Percentiles rank a stretch among this genome's conserved stretches.
Conservation (phyloP, 2,888 invertebrate genomes). For the Callyntrura sp. region DNA sequence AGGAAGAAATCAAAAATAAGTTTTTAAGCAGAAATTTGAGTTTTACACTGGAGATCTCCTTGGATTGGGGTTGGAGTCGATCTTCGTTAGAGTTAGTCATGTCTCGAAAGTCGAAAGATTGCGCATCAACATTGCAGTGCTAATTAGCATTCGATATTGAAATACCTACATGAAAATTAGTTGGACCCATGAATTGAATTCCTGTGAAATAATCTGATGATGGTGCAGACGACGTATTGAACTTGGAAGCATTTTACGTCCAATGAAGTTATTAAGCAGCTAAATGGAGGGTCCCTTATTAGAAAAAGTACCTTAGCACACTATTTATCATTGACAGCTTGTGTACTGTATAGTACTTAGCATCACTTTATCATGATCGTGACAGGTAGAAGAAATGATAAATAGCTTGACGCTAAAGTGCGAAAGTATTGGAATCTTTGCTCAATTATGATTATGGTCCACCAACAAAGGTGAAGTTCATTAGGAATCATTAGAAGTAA, state of each 20-base stretch:
- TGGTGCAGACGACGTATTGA: too few species aligned
- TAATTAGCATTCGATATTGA: background rate
- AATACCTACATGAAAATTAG: background rate
- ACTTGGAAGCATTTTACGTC: background rate
- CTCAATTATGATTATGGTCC: constrained; percentile 63
- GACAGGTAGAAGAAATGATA: background rate
- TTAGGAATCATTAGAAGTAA: constrained; percentile 72
- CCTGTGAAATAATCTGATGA: constrained; percentile 31
- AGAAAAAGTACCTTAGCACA: background rate
- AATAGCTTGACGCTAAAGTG: constrained; percentile 39
- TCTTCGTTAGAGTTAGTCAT: too few species aligned
- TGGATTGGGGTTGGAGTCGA: too few species aligned
- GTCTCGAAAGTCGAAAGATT: background rate
- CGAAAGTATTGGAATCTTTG: constrained; percentile 73
- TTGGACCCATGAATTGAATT: background rate
- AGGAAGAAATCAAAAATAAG: too few species aligned
- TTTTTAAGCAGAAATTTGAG: too few species aligned
- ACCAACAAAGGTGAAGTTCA: constrained; percentile 71
- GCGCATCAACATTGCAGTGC: background rate
- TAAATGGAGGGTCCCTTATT: background rate
- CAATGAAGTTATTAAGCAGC: background rate
- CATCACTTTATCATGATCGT: background rate
- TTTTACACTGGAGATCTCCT: too few species aligned
- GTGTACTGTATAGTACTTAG: background rate
- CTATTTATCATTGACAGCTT: background rate